Evolutionary conservation across 1,140 invertebrate genomes (phyloP), one percentile per base, ranked within the genome.

Genomic region (Procambarus virginalis): DNA sequence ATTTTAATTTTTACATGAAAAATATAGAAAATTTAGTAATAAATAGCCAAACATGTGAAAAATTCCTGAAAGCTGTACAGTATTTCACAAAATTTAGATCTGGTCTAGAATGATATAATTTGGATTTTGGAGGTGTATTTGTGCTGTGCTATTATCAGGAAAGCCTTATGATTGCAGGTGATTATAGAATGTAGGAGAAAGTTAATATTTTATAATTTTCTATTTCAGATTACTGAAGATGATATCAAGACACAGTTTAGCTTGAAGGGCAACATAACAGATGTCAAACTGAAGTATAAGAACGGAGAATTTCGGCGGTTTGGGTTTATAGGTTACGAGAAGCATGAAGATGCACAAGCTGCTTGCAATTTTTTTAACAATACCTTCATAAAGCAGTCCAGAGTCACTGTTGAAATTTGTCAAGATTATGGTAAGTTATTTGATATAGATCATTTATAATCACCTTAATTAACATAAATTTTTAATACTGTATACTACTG

Each of bases 381-480:
- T 17, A 84, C 87, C 68, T 89, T 84, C 75, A 78, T 84, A 22
- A 89, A 89, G 81, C 87, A 89, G 34, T 58, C 80, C 9, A 89
- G 46, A 64, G 51, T 89, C 46, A 78, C 58, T 60, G 87, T 89
- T 22, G 87, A 89, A 79, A 64, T 84, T 34, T 89, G 73, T 68
- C 22, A 84, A 22, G 58, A 77, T 12, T 79, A 78, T 58, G 55
- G 87, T 89, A 34, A 89, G 87, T 84, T 70, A 10, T 55, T 9
- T 12, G 49, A 5, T 78, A 55, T 55, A 34, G 51, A 8, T 55
- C 12, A 55, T 55, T 55, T 8, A 55, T 55, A 55, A 55, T 9
- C 51, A 34, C 12, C 12, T 55, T 5, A 55, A 5, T 55, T 5
- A 55, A 5, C 2, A 9, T 55, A 3, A 55, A 55, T 9, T 8